Conservation (phyloP, 2,113 vertebrate species). For the Pedetes capensis region DNA sequence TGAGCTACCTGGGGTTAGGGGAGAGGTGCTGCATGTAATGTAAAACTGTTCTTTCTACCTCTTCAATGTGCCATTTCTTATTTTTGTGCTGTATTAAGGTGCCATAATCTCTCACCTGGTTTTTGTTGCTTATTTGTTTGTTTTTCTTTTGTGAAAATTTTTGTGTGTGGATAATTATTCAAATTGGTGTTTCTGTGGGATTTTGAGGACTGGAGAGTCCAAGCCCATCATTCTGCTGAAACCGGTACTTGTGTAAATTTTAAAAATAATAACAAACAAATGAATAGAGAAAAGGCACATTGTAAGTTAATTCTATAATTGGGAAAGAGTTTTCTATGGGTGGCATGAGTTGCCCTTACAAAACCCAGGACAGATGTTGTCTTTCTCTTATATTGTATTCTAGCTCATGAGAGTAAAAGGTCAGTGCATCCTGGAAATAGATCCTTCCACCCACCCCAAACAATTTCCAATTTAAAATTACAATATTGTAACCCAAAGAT, state of each 20-base stretch:
- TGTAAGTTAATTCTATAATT: not conserved
- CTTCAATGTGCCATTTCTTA: not conserved
- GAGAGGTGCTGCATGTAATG: not conserved
- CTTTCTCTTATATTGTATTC: not conserved
- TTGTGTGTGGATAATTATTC: not conserved
- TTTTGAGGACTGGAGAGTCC: not conserved
- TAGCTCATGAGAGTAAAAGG: not conserved
- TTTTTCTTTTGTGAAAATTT: not conserved
- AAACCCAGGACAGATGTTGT: not conserved
- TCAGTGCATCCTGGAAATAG: not conserved
- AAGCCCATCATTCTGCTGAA: not conserved
- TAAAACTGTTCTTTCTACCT: not conserved
- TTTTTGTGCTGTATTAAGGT: not conserved
- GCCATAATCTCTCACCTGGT: not conserved
- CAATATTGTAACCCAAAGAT: not conserved
- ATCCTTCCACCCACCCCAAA: not conserved
- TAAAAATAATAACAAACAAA: too few species aligned
- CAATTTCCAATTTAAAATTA: constrained; percentile 18
- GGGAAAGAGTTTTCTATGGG: not conserved
- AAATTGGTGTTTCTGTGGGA: not conserved
- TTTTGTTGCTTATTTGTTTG: too few species aligned
- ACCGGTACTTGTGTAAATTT: not conserved
- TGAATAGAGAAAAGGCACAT: not conserved
- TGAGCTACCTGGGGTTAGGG: not conserved
- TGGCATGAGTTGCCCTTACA: not conserved